phyloP scores from a whole-genome alignment of 1,140 invertebrate species.

The Hycleus phaleratus region DNA sequence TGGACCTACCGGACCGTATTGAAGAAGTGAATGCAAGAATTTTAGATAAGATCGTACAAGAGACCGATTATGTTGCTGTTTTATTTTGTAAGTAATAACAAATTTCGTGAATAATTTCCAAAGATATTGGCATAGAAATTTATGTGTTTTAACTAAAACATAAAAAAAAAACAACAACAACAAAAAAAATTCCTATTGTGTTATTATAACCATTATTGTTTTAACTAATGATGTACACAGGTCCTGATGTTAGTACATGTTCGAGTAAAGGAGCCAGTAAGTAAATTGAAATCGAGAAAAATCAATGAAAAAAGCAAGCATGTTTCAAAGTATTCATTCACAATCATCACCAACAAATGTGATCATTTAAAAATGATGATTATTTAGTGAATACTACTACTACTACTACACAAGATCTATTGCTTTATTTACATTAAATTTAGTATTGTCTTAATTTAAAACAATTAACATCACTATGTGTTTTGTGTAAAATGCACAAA shows the following conservation, averaged over 20 bases:
- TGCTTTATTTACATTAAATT: no score
- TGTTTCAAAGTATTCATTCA: no score
- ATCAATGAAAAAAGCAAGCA: no score
- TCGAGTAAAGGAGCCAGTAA: slow-evolving; percentile 50
- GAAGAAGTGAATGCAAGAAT: slow-evolving; percentile 93
- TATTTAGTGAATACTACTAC: no score
- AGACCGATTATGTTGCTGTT: slow-evolving; percentile 86
- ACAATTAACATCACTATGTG: no score
- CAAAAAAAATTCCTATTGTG: not conserved
- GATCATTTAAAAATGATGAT: no score
- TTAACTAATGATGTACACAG: slow-evolving; percentile 33
- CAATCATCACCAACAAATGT: no score
- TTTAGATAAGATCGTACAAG: slow-evolving; percentile 83
- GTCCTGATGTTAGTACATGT: slow-evolving; percentile 50
- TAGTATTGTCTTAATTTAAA: no score
- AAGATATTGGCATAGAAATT: not conserved
- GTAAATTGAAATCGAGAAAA: slow-evolving; percentile 34
- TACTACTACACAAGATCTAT: no score
- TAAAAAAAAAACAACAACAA: not conserved
- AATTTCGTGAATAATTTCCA: slow-evolving; percentile 2
- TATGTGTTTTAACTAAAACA: not conserved
- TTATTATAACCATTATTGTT: slow-evolving; percentile 17
- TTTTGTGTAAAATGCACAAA: no score
- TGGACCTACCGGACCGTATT: slow-evolving; percentile 91
- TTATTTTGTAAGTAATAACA: slow-evolving; percentile 79